Conservation (phyloP, 2,888 invertebrate genomes). For the Xanthorhoe designata region DNA sequence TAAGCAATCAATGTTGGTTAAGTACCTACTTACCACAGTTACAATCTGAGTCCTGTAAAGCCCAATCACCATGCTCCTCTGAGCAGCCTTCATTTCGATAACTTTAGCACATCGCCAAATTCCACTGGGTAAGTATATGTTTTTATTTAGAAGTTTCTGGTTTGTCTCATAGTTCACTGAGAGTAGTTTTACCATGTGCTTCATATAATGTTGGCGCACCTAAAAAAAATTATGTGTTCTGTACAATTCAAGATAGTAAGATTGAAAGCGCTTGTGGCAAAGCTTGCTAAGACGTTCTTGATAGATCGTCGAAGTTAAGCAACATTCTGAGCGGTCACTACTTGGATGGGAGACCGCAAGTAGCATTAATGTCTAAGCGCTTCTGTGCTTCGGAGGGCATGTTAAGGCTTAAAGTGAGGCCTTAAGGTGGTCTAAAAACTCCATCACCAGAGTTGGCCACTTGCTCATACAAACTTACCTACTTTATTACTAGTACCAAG, state of each 20-base stretch:
- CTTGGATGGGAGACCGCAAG: too few relatives aligned
- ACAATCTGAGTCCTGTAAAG: slow-evolving; percentile 74
- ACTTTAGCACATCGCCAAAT: slow-evolving; percentile 79
- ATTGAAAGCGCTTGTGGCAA: too few relatives aligned
- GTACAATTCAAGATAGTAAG: neutral
- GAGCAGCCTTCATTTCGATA: slow-evolving; percentile 75
- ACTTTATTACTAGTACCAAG: too few relatives aligned
- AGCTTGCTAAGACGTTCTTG: too few relatives aligned
- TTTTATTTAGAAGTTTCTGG: slow-evolving; percentile 71
- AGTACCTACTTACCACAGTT: slow-evolving; percentile 65
- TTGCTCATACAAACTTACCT: too few relatives aligned
- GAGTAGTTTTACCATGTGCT: slow-evolving; percentile 72
- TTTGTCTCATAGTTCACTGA: slow-evolving; percentile 74
- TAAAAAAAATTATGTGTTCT: slow-evolving; percentile 43
- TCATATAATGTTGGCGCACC: slow-evolving; percentile 82
- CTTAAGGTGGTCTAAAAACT: too few relatives aligned
- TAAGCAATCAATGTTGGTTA: neutral
- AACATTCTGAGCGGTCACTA: too few relatives aligned
- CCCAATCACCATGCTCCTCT: slow-evolving; percentile 75
- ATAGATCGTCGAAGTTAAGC: too few relatives aligned
- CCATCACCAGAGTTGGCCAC: too few relatives aligned
- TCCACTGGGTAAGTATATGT: slow-evolving; percentile 76
- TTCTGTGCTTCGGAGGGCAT: too few relatives aligned
- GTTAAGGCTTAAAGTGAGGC: too few relatives aligned
- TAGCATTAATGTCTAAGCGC: too few relatives aligned